Evolutionary conservation across 2,113 vertebrate species (phyloP), one percentile per base, ranked within the genome.

Genomic region (Sminthopsis crassicaudata): DNA sequence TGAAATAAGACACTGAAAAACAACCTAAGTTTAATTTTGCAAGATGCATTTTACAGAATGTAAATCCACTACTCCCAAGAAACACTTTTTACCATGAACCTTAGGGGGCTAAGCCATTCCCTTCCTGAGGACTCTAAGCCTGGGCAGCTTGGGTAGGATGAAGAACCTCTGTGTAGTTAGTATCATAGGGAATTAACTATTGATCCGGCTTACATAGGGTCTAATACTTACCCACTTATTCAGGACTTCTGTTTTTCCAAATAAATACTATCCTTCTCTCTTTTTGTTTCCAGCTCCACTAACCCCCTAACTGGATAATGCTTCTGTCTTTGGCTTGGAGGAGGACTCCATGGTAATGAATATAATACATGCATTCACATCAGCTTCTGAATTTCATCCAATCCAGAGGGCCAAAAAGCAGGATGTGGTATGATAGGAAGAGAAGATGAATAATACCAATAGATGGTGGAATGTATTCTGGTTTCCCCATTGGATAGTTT

Each of bases 201-300:
- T 23, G 7, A 42, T 84, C n/a, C 36, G 8, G 36, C 16, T 84
- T 42, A 8, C n/a, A 23, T 7, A 84, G n/a, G 67, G 67, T 84
- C 4, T 16, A 57, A 26, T 3, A 1, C 36, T 19, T 9, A 24
- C 46, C 91, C 48, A 53, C 6, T 0, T 0, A 0, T 19, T 2
- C 0, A 46, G 48, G 7, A 19, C 52, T 91, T n/a, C n/a, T 91
- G 57, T 84, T 52, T 90, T 60, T 67, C 89, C n/a, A 42, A 27
- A 23, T 84, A 1, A 10, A 42, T 27, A 90, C 54, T 57, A 30
- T 84, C 67, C n/a, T 7, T 84, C 67, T 84, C n/a, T 42, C n/a
- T 76, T 76, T 19, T 92, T 84, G 46, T 5, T 50, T 53, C 14
- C 90, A 4, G 42, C 46, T 53, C 52, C 14, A 2, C 8, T 11